These are phyloP conservation scores for Eupithecia exiguata DNA, from an alignment of 2,888 invertebrate genomes.

Conservation along the genomic window DNA sequence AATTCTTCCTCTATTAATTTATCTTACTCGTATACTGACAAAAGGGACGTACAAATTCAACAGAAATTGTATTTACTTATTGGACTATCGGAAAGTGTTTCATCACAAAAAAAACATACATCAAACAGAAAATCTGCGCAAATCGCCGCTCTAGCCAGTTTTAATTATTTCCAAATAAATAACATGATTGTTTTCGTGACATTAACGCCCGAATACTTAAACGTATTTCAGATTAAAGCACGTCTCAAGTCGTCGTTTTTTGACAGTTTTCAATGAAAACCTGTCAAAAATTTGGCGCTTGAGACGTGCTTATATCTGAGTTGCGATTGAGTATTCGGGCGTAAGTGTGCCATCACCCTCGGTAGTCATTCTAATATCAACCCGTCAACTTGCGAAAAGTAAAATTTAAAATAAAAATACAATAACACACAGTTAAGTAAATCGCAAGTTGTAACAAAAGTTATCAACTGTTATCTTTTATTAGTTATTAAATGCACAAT, in stretches of 20 bases:
- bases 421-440: not conserved
- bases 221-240: too few relatives aligned
- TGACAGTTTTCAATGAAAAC: too few relatives aligned
- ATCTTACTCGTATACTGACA: not conserved
- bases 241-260: too few relatives aligned
- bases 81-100: not conserved
- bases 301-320: too few relatives aligned
- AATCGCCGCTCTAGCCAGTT: not conserved
- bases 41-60: not conserved
- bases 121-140: not conserved
- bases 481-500: constrained; percentile 40
- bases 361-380: not conserved
- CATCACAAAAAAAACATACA: not conserved
- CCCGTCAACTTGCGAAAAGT: not conserved
- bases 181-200: not conserved
- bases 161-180: not conserved
- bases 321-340: too few relatives aligned
- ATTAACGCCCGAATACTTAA: too few relatives aligned
- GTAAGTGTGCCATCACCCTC: not conserved
- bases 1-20: not conserved
- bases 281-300: too few relatives aligned
- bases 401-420: not conserved
- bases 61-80: too few relatives aligned
- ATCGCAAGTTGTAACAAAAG: not conserved
- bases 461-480: constrained; percentile 29